These are phyloP conservation scores for Phaenicophaeus curvirostris DNA, from an alignment of 2,797 vertebrate genomes.

Conservation along the genomic window DNA sequence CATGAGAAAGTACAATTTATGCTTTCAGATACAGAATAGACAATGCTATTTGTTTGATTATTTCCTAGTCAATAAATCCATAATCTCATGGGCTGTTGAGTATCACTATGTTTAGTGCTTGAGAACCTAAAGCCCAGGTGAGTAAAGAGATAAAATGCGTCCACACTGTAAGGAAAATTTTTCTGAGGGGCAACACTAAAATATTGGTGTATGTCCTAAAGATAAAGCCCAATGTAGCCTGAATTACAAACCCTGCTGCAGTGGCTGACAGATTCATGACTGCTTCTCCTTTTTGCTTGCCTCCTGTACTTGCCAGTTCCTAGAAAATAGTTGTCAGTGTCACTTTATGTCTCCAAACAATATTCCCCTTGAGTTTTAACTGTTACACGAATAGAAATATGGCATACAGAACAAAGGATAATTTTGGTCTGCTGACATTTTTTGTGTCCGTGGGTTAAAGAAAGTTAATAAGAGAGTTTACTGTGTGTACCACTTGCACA, in stretches of 20 bases:
- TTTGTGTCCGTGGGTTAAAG: slow-evolving; percentile 55
- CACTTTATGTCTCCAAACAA: slow-evolving; percentile 61
- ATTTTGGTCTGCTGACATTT: slow-evolving; percentile 60
- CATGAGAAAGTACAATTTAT: background rate
- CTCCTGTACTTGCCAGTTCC: slow-evolving; percentile 46
- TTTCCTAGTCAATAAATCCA: slow-evolving; percentile 31
- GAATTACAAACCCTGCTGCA: background rate
- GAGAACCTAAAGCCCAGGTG: background rate
- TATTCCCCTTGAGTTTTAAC: slow-evolving; percentile 1
- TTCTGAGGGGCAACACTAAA: background rate
- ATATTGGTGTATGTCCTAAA: background rate
- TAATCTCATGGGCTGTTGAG: background rate
- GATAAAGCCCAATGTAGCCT: background rate
- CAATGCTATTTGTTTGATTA: background rate
- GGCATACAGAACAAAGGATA: slow-evolving; percentile 56
- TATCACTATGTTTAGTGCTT: background rate
- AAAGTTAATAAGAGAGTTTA: slow-evolving; percentile 75
- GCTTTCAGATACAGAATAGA: background rate
- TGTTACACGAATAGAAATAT: slow-evolving; percentile 59
- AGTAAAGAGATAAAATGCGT: slow-evolving; percentile 17
- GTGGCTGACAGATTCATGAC: background rate
- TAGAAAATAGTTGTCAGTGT: slow-evolving; percentile 56
- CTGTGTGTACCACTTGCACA: slow-evolving; percentile 73
- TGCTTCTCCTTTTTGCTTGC: background rate
- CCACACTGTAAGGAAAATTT: background rate